Evolutionary conservation across 2,888 invertebrate genomes (phyloP), one percentile per base, ranked within the genome.

Genomic region (Eristalis intricaria): DNA sequence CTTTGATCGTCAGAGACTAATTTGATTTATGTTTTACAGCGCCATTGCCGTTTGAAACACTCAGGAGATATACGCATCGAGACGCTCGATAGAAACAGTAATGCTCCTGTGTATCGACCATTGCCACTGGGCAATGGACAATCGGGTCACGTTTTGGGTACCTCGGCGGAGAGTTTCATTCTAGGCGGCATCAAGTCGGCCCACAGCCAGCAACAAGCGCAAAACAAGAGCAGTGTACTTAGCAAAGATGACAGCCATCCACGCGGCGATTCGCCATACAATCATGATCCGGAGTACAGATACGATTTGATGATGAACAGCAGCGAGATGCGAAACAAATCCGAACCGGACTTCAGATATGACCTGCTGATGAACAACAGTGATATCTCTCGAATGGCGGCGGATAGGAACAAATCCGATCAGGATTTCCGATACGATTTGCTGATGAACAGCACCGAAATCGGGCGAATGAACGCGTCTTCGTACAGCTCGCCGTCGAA

Each of bases 41-140:
- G 96, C 91, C 96, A 96, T 91, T 96, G 96, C 93, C 95, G 96
- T 87, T 94, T 96, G 93, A 96, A 96, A 92, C 96, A 96, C 93
- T 95, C 95, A 91, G 96, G 96, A 90, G 95, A 96, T 90, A 95
- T 96, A 90, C 95, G 95, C 92, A 96, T 96, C 89, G 94, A 95
- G 90, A 93, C 94, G 90, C 92, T 93, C 91, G 93, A 93, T 90
- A 92, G 93, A 38, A 89, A 89, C 83, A 89, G 89, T 58, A 90
- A 90, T 77, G 77, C 90, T 78, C 91, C 92, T 79, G 89, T 92
- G 65, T 93, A 93, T 89, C 91, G 92, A 63, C 92, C 93, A 22
- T 89, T 93, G 84, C 76, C 4, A 90, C 88, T 71, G 91, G 91
- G 85, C 88, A 89, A 68, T 85, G 85, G 84, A 10, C 82, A 74